Conservation (phyloP, 53 echinoderm and acorn worm species). For the Mesocentrotus franciscanus region DNA sequence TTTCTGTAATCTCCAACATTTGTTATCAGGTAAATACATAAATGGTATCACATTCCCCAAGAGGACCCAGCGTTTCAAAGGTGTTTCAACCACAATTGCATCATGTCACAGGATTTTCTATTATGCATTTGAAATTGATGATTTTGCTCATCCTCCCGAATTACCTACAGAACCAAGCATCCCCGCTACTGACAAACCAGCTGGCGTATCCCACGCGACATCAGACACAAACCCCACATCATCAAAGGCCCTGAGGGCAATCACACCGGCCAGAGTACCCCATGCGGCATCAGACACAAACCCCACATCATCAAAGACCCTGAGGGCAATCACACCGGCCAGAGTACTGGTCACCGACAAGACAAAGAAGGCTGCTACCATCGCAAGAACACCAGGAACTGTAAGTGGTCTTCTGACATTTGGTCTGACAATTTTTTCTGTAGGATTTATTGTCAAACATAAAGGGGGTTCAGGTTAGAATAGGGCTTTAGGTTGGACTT, state of each 20-base stretch:
- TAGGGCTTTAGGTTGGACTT: too few species aligned
- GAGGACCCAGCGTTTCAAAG: too few species aligned
- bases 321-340: background rate
- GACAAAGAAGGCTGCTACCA: background rate
- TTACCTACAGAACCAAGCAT: background rate
- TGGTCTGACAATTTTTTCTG: background rate
- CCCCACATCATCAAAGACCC: background rate
- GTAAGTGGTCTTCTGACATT: background rate
- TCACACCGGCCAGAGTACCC: background rate
- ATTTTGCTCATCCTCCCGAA: background rate
- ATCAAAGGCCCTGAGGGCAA: background rate
- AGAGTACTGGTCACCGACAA: background rate
- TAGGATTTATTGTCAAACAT: too few species aligned
- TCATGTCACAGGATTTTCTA: too few species aligned
- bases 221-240: background rate
- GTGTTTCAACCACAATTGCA: too few species aligned
- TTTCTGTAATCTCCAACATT: too few species aligned
- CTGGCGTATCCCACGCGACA: background rate
- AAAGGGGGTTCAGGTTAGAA: too few species aligned
- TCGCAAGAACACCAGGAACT: slow-evolving; percentile 12
- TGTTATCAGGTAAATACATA: too few species aligned
- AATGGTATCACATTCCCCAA: too few species aligned
- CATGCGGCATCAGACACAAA: too few species aligned
- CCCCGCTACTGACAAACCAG: background rate
- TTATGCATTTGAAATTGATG: too few species aligned